Evolutionary conservation across 2,888 invertebrate genomes (phyloP).

Genomic region (Oligia strigilis): DNA sequence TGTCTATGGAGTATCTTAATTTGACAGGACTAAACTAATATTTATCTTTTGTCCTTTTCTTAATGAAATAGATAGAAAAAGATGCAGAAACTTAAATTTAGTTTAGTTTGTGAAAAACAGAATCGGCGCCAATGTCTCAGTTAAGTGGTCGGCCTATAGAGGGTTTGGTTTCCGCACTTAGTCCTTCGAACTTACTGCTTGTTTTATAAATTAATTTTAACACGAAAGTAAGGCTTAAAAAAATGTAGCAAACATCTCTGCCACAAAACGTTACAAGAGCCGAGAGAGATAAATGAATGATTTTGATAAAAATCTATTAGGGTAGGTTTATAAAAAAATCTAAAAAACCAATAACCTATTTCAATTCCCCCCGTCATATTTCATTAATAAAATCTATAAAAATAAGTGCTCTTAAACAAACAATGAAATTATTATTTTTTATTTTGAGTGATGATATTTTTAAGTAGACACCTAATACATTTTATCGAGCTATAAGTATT

Average conservation of each 20-base stretch:
- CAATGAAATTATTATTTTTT: neutral
- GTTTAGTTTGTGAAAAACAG: too few relatives aligned
- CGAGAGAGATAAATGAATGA: neutral
- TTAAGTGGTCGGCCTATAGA: too few relatives aligned
- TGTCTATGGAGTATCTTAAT: too few relatives aligned
- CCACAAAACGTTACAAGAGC: neutral
- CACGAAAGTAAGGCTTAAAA: neutral
- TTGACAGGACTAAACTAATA: too few relatives aligned
- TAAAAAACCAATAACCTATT: neutral
- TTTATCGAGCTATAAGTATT: neutral
- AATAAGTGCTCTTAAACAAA: neutral
- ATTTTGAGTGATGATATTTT: neutral
- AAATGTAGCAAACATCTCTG: too few relatives aligned
- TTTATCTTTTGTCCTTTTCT: too few relatives aligned
- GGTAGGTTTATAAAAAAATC: neutral
- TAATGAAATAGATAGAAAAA: too few relatives aligned
- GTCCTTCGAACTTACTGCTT: neutral
- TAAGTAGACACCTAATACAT: neutral
- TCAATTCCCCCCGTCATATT: neutral
- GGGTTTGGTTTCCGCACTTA: neutral
- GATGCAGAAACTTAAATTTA: too few relatives aligned
- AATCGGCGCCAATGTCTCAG: too few relatives aligned
- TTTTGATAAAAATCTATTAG: neutral
- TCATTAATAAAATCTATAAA: neutral
- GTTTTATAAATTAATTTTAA: neutral